phyloP scores from a whole-genome alignment of 2,797 vertebrate genomes.

The Euphonia xanthogaster region DNA sequence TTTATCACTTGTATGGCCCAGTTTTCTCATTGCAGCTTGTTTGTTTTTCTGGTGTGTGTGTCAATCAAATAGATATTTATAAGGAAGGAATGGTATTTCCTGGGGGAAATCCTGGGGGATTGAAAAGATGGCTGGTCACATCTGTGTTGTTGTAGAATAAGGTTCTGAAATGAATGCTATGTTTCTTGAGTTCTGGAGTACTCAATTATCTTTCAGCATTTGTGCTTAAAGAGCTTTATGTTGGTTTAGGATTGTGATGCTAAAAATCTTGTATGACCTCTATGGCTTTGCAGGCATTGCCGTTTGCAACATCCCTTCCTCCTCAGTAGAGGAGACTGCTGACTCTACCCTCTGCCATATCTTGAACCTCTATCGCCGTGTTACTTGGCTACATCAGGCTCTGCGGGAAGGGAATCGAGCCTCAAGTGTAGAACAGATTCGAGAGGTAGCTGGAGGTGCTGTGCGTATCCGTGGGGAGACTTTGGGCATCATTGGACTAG shows the following conservation, averaged over 20 bases:
- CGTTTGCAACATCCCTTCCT: constrained; percentile 88
- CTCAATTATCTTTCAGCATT: background rate
- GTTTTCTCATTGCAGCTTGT: background rate
- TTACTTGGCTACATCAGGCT: constrained; percentile 90
- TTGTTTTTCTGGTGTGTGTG: background rate
- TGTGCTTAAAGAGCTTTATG: background rate
- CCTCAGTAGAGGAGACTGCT: constrained; percentile 89
- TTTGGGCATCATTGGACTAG: constrained; percentile 88
- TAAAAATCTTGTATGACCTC: constrained; percentile 7
- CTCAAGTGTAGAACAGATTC: constrained; percentile 87
- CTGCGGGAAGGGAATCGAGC: constrained; percentile 87
- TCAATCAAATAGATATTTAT: background rate
- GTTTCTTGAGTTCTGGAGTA: background rate
- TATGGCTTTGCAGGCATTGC: constrained; percentile 81
- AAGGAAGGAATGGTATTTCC: background rate
- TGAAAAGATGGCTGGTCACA: background rate
- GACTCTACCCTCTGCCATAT: constrained; percentile 90
- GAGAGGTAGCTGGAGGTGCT: constrained; percentile 88
- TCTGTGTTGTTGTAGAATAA: background rate
- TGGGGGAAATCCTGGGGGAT: background rate
- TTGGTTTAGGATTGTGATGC: background rate
- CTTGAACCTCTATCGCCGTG: constrained; percentile 88
- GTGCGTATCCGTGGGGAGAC: constrained; percentile 90
- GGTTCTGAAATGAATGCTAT: background rate
- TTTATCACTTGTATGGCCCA: background rate